Evolutionary conservation across 2,888 invertebrate genomes (phyloP).

Genomic region (Habrosyne pyritoides): DNA sequence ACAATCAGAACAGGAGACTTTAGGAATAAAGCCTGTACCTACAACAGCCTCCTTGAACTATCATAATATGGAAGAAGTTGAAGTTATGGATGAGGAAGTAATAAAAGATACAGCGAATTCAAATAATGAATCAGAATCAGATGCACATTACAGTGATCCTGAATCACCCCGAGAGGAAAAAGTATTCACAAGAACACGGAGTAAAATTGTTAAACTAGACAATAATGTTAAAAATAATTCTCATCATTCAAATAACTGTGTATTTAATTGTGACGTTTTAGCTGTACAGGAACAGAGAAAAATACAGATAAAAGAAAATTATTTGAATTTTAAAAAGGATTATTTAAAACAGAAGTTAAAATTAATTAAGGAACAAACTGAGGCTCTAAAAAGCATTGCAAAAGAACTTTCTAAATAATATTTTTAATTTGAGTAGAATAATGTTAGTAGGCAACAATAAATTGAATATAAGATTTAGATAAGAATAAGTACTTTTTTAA

Average conservation of each 20-base stretch:
- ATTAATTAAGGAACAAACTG: slow-evolving; percentile 69
- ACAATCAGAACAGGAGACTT: slow-evolving; percentile 57
- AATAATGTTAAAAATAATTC: slow-evolving; percentile 38
- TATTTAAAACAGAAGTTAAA: slow-evolving; percentile 70
- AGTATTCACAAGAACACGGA: slow-evolving; percentile 41
- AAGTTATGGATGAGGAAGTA: slow-evolving; percentile 46
- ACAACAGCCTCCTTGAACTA: slow-evolving; percentile 45
- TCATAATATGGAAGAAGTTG: slow-evolving; percentile 51
- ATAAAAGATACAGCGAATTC: slow-evolving; percentile 35
- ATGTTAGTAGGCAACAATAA: background rate
- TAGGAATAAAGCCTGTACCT: slow-evolving; percentile 57
- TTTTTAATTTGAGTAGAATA: background rate
- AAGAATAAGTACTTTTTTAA: background rate
- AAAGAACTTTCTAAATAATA: slow-evolving; percentile 55
- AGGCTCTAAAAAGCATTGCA: slow-evolving; percentile 72
- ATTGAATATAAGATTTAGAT: background rate
- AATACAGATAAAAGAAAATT: slow-evolving; percentile 68
- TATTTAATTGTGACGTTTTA: slow-evolving; percentile 66
- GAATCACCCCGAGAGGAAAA: slow-evolving; percentile 60
- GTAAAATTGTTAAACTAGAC: slow-evolving; percentile 32
- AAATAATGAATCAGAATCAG: slow-evolving; percentile 45
- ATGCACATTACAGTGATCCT: slow-evolving; percentile 53
- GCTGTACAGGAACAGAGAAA: slow-evolving; percentile 66
- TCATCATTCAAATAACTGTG: slow-evolving; percentile 55
- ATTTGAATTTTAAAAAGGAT: slow-evolving; percentile 71